Evolutionary conservation across 2,888 invertebrate genomes (phyloP).

Genomic region (Argynnis bischoffii): DNA sequence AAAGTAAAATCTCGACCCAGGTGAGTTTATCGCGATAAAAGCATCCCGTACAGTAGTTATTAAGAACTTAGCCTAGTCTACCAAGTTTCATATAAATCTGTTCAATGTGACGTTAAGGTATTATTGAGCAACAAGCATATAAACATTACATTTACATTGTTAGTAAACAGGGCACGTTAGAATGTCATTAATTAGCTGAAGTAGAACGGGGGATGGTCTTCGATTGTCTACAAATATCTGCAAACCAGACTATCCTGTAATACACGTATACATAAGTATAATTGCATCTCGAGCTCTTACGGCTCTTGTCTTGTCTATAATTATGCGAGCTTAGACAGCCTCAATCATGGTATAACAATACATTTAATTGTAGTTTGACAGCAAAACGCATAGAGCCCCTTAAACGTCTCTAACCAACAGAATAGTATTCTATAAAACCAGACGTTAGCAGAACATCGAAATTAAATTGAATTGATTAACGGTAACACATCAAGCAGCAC

Average conservation of each 20-base stretch:
- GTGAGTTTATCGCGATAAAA: no score
- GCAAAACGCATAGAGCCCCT: neutral
- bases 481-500: neutral
- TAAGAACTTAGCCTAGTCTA: no score
- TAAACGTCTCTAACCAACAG: neutral
- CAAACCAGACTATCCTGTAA: neutral
- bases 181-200: no score
- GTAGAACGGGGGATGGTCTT: no score
- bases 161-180: no score
- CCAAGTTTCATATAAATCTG: no score
- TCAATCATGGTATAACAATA: conserved; percentile 13
- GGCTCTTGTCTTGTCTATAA: neutral
- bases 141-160: no score
- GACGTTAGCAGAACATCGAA: neutral
- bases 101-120: no score
- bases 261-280: neutral
- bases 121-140: no score
- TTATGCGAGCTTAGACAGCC: neutral
- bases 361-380: conserved; percentile 5
- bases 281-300: neutral
- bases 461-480: neutral
- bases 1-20: no score
- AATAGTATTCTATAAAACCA: neutral
- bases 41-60: no score
- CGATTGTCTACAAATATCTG: no score